These are phyloP conservation scores for Argyra leucocephala DNA, from an alignment of 2,888 invertebrate genomes.

Conservation along the genomic window DNA sequence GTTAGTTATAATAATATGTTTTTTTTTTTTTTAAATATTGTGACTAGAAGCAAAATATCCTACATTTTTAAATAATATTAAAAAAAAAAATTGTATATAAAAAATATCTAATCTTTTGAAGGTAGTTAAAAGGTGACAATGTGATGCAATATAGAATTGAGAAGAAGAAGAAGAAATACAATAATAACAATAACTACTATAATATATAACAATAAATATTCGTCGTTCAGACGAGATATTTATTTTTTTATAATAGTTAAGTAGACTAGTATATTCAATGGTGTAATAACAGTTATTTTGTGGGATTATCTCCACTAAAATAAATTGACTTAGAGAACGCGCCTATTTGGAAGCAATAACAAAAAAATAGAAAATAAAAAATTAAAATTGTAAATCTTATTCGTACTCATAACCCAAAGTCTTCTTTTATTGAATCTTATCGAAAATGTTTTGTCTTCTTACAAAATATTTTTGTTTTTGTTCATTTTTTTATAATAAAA, in stretches of 20 bases:
- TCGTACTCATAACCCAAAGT: too few relatives aligned
- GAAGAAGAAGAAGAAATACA: background rate
- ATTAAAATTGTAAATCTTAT: background rate
- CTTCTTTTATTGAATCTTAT: too few relatives aligned
- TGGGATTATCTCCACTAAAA: background rate
- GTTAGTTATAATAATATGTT: too few relatives aligned
- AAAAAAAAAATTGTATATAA: background rate
- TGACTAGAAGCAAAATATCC: background rate
- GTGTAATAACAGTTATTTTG: slow-evolving; percentile 1
- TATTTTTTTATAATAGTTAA: too few relatives aligned
- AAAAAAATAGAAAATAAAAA: background rate
- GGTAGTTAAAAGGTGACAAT: slow-evolving; percentile 6
- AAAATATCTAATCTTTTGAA: background rate
- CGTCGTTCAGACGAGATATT: background rate
- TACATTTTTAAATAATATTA: background rate
- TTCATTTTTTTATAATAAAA: background rate
- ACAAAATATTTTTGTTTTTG: too few relatives aligned
- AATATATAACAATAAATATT: background rate
- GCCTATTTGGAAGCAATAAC: background rate
- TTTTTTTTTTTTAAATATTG: background rate
- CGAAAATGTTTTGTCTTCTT: too few relatives aligned
- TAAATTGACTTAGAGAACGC: background rate
- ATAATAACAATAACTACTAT: background rate
- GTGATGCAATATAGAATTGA: background rate
- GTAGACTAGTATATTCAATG: background rate